These are phyloP conservation scores for Chelonia mydas DNA, from an alignment of 2,797 vertebrate species.

Conservation along the genomic window DNA sequence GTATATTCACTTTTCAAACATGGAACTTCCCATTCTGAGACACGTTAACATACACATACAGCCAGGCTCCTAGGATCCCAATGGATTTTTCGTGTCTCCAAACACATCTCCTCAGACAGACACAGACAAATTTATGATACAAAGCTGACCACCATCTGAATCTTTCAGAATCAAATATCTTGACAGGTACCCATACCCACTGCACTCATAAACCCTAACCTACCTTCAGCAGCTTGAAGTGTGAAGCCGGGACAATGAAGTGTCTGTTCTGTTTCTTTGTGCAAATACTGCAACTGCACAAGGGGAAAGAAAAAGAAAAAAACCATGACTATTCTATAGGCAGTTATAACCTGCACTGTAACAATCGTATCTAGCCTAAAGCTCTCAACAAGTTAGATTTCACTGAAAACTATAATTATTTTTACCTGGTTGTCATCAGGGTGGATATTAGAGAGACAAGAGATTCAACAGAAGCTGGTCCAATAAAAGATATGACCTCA, in stretches of 20 bases:
- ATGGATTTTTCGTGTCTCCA: neutral
- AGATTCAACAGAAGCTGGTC: neutral
- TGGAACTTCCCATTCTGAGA: neutral
- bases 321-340: neutral
- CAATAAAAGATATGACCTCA: neutral
- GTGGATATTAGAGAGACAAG: neutral
- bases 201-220: constrained; percentile 8
- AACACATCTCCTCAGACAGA: neutral
- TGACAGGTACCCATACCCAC: neutral
- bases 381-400: neutral
- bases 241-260: constrained; percentile 92
- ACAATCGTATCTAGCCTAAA: neutral
- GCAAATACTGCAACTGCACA: constrained; percentile 94
- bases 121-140: neutral
- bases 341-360: neutral
- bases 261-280: constrained; percentile 96
- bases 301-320: constrained; percentile 31
- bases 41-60: neutral
- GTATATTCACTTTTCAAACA: neutral
- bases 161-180: neutral
- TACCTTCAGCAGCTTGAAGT: constrained; percentile 94
- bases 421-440: neutral
- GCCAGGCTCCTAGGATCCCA: neutral
- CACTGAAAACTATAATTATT: neutral
- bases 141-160: neutral